Conservation (phyloP, 2,113 vertebrate genomes). For the Hystrix cristata region DNA sequence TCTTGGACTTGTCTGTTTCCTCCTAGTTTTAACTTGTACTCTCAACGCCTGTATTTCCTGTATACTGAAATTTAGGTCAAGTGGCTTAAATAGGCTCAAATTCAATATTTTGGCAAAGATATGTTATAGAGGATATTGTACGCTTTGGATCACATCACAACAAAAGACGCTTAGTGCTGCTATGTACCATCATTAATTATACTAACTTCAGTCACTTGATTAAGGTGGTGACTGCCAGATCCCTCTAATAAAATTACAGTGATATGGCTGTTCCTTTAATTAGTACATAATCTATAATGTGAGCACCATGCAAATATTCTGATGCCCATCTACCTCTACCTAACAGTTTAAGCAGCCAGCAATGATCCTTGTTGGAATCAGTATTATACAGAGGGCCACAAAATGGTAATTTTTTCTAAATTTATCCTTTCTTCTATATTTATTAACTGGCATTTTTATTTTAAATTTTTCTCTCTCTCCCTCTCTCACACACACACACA, state of each 20-base stretch:
- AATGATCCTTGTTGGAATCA: conserved; percentile 8
- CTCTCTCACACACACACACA: not conserved
- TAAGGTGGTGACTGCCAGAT: not conserved
- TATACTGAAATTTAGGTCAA: not conserved
- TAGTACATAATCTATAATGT: not conserved
- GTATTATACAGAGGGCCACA: not conserved
- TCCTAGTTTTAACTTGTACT: not conserved
- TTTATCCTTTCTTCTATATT: not conserved
- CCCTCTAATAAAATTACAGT: not conserved
- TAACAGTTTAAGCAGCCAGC: not conserved
- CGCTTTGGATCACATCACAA: not conserved
- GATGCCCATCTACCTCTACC: not conserved
- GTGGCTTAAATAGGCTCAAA: not conserved
- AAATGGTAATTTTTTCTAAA: conserved; percentile 29
- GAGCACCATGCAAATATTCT: not conserved
- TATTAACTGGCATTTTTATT: conserved; percentile 44
- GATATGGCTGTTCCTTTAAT: not conserved
- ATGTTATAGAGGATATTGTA: not conserved
- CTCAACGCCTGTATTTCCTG: not conserved
- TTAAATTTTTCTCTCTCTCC: not conserved
- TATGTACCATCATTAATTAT: not conserved
- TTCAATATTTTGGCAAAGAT: not conserved
- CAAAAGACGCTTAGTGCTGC: not conserved
- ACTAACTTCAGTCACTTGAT: conserved; percentile 39
- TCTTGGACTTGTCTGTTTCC: not conserved